Evolutionary conservation across 2,113 vertebrate species (phyloP).

Genomic region (Pleuronectes platessa): DNA sequence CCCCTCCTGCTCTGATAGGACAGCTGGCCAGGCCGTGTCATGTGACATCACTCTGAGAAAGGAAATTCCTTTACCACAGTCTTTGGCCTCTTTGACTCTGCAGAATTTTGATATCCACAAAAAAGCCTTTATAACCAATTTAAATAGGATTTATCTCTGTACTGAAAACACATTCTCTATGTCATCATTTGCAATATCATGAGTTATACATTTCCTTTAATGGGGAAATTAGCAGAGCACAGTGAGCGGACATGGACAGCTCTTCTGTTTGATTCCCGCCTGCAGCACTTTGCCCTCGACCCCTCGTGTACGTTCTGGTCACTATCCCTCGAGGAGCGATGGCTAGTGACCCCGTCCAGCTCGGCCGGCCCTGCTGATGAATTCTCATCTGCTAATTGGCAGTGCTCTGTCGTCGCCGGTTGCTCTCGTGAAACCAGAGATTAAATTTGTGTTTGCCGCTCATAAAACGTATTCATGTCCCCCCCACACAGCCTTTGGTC

Average conservation of each 20-base stretch:
- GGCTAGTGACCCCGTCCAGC: conserved; percentile 83
- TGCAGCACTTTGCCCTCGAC: conserved; percentile 72
- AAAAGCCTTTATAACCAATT: too few relatives aligned
- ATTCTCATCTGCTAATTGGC: conserved; percentile 73
- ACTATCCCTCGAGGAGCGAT: conserved; percentile 86
- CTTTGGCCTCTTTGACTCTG: too few relatives aligned
- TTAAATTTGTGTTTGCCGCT: conserved; percentile 53
- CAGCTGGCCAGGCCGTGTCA: too few relatives aligned
- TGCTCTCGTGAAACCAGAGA: conserved; percentile 58
- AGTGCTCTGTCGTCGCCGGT: conserved; percentile 31
- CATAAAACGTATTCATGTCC: conserved; percentile 48
- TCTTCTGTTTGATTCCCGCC: conserved; percentile 67
- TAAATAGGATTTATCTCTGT: too few relatives aligned
- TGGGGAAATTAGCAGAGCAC: conserved; percentile 83
- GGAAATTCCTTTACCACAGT: too few relatives aligned
- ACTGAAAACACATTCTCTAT: neutral
- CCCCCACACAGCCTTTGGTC: conserved; percentile 48
- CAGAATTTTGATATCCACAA: too few relatives aligned
- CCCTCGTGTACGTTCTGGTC: conserved; percentile 89
- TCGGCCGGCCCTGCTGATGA: conserved; percentile 72
- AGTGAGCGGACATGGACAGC: conserved; percentile 68
- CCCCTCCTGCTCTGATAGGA: too few relatives aligned
- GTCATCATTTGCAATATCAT: conserved; percentile 27
- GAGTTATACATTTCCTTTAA: conserved; percentile 86
- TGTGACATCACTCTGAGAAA: too few relatives aligned